Base-by-base conservation (phyloP, 2,797 vertebrate species). In the Gallinago solitaria region DNA sequence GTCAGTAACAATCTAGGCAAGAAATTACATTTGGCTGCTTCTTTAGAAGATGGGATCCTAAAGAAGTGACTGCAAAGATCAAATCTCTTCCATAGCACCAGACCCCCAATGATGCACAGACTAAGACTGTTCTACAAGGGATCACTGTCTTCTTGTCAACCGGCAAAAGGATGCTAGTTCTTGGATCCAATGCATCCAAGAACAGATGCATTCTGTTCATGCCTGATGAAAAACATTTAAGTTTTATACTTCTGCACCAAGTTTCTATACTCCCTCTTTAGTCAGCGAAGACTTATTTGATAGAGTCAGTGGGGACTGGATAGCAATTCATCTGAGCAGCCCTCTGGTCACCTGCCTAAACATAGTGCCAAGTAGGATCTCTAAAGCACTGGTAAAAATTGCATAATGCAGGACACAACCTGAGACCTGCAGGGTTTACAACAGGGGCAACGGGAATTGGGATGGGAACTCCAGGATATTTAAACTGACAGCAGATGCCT, bases 261-360 rank as follows among this genome's bases (percentile, higher is more conserved):
- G 30, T 70, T 76, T 39, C 54, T 88, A 0, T 74, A 20, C 4
- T n/a, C 4, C 9, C 0, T 63, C 5, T 61, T 0, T 16, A 71
- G 39, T 11, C 2, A 2, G 24, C 47, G 32, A 43, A 80, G 39
- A 61, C 68, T 30, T 19, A 50, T 9, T 37, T 54, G 43, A 4
- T 35, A 27, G 39, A 76, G 39, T 53, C 47, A 39, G 13, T 63
- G 45, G 11, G 15, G 15, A 28, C 53, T 80, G 37, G 18, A 30
- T 33, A 37, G 65, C 19, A 30, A 11, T 41, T 81, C 30, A 41
- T 20, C 35, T 59, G 65, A 39, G 23, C 16, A 60, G 57, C 17
- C 17, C 32, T 81, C 19, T 43, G 45, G 33, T 85, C 60, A 35
- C 16, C 13, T 93, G 48, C 18, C 27, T 83, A 68, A 74, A 41